phyloP scores from a whole-genome alignment of 2,888 invertebrate genomes.

The Camptogramma bilineatum region DNA sequence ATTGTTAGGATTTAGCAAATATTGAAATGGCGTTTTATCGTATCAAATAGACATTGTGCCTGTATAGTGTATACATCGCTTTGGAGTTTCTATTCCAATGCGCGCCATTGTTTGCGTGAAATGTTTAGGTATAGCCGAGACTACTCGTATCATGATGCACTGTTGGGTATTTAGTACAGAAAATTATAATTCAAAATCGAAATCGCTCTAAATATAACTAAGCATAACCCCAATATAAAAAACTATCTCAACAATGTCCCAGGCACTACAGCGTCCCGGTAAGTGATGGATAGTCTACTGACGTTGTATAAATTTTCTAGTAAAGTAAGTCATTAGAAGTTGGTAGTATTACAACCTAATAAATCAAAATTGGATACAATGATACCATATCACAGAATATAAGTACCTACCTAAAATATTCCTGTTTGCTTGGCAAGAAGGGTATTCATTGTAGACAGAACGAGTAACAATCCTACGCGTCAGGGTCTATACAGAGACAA shows the following conservation, averaged over 20 bases:
- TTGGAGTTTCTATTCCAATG: neutral
- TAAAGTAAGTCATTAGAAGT: no score
- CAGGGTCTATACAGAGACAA: conserved; percentile 14
- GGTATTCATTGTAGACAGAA: conserved; percentile 6
- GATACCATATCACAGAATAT: neutral
- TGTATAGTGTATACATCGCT: no score
- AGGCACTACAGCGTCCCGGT: no score
- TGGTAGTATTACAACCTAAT: neutral
- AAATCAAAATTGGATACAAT: neutral
- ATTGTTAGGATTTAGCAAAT: neutral
- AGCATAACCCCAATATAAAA: neutral
- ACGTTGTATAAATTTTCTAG: no score
- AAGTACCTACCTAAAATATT: neutral
- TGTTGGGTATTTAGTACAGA: neutral
- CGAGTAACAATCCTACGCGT: conserved; percentile 14
- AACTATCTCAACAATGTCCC: no score
- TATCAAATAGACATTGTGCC: neutral
- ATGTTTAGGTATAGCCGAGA: neutral
- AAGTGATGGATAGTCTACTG: no score
- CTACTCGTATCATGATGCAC: neutral
- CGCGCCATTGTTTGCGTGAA: conserved; percentile 1
- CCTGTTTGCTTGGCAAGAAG: conserved; percentile 2
- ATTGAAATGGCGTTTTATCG: neutral
- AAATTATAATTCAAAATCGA: neutral
- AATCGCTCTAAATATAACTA: neutral